These are phyloP conservation scores for Sciurus vulgaris DNA, from an alignment of 2,797 vertebrate species.

Conservation along the genomic window DNA sequence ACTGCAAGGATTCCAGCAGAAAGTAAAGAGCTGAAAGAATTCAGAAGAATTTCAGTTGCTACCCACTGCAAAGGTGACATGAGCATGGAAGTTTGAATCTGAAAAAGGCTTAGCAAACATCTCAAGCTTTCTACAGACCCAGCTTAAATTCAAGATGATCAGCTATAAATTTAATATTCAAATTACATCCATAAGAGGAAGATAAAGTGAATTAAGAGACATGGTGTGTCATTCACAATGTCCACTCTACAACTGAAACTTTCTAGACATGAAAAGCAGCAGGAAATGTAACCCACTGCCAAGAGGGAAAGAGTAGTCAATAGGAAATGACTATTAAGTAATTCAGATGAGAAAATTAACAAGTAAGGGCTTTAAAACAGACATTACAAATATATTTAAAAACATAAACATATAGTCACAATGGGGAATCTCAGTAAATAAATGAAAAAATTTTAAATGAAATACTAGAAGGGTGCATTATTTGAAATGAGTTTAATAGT, in stretches of 20 bases:
- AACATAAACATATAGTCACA: neutral
- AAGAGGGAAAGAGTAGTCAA: neutral
- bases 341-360: neutral
- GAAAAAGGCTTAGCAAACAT: neutral
- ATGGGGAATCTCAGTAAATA: neutral
- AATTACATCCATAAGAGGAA: neutral
- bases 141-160: neutral
- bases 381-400: neutral
- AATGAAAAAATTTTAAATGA: neutral
- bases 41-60: neutral
- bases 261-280: slow-evolving; percentile 6
- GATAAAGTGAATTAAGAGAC: neutral
- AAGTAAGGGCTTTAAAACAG: neutral
- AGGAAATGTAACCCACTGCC: neutral
- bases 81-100: neutral
- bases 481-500: neutral
- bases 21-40: neutral
- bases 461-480: neutral
- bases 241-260: neutral
- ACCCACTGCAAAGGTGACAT: neutral
- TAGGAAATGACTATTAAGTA: neutral
- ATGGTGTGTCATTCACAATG: neutral
- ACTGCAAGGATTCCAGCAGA: neutral
- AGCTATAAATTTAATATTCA: neutral
- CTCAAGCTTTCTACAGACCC: neutral